phyloP scores from a whole-genome alignment of 2,113 vertebrate genomes.

The Hassar affinis region DNA sequence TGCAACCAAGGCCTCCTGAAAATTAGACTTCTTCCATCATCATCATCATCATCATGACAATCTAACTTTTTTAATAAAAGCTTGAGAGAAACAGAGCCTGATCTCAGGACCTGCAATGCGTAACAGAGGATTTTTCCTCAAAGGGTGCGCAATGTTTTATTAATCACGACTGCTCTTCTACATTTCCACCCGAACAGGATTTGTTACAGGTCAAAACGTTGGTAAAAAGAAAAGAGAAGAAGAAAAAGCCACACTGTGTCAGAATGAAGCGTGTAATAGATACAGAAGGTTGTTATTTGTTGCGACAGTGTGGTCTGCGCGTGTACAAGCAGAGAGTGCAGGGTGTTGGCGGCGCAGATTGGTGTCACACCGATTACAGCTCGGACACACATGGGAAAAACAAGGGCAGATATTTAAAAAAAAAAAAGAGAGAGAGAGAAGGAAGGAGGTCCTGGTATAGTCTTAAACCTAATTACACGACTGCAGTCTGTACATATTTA shows the following conservation, averaged over 20 bases:
- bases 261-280: background rate
- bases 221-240: background rate
- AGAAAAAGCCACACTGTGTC: too few relatives aligned
- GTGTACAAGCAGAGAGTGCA: background rate
- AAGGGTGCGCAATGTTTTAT: background rate
- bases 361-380: conserved; percentile 7
- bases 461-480: background rate
- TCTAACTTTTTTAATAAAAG: background rate
- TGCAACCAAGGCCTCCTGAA: conserved; percentile 36
- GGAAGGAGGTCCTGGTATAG: background rate
- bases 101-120: conserved; percentile 85
- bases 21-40: background rate
- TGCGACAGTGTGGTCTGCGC: background rate
- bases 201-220: background rate
- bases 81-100: conserved; percentile 13
- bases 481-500: background rate
- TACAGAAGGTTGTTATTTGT: background rate
- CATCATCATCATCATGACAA: background rate
- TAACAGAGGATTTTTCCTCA: conserved; percentile 45
- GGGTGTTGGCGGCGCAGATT: conserved; percentile 46
- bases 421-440: background rate
- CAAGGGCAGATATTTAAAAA: background rate
- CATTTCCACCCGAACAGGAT: background rate
- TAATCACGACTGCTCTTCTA: background rate
- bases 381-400: background rate